Percentiles rank a stretch among this genome's conserved stretches.
Evolutionary conservation across 2,888 invertebrate genomes (phyloP).

Genomic region (Meta bourneti): DNA sequence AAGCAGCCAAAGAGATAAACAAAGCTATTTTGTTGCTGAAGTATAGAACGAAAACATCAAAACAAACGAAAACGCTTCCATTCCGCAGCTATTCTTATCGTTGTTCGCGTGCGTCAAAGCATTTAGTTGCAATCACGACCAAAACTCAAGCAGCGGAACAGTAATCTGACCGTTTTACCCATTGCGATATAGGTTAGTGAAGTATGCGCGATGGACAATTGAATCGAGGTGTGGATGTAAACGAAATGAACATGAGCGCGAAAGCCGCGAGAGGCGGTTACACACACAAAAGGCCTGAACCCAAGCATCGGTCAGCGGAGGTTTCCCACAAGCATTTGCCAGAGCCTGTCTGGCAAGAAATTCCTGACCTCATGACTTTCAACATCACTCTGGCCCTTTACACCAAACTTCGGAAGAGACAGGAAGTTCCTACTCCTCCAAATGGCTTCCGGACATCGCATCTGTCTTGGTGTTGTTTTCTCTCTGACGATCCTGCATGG

Average conservation of each 20-base stretch:
- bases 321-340: neutral
- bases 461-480: neutral
- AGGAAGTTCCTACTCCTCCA: slow-evolving; percentile 52
- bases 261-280: neutral
- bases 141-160: neutral
- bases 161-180: neutral
- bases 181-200: neutral
- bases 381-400: slow-evolving; percentile 46
- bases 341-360: slow-evolving; percentile 50
- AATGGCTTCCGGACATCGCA: slow-evolving; percentile 39
- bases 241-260: neutral
- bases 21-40: too few relatives aligned
- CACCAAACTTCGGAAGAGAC: slow-evolving; percentile 12
- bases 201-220: neutral
- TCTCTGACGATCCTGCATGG: neutral
- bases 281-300: neutral
- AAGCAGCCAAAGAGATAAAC: too few relatives aligned
- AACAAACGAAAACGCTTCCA: too few relatives aligned
- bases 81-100: too few relatives aligned
- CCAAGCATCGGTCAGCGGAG: slow-evolving; percentile 5
- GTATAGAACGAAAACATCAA: too few relatives aligned
- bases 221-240: neutral
- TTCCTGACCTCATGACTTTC: slow-evolving; percentile 70
- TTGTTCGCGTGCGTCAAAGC: too few relatives aligned
- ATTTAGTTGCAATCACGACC: too few relatives aligned